These are phyloP conservation scores for Tridacna crocea DNA, from an alignment of 2,888 invertebrate genomes.

Conservation along the genomic window DNA sequence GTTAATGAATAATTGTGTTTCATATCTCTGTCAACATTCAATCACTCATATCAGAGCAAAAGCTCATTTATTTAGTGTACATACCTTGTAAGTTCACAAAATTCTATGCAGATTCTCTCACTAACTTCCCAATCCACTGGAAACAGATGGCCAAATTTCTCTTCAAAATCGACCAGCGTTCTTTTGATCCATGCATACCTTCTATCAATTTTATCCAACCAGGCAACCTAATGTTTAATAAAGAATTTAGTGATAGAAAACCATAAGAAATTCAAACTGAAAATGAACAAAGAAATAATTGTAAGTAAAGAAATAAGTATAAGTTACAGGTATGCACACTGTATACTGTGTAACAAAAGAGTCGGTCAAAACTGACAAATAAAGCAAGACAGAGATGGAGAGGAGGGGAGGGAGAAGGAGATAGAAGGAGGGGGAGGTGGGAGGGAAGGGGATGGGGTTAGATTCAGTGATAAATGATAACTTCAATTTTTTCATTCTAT, in stretches of 20 bases:
- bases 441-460: no score
- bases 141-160: conserved; percentile 93
- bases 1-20: no score
- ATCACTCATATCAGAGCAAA: background rate
- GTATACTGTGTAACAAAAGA: no score
- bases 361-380: background rate
- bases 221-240: conserved; percentile 87
- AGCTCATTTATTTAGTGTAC: background rate
- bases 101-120: conserved; percentile 95
- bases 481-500: no score
- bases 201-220: conserved; percentile 93
- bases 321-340: no score
- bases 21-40: no score
- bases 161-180: conserved; percentile 97
- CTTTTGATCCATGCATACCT: conserved; percentile 95
- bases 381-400: background rate
- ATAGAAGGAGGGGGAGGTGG: no score
- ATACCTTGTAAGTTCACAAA: conserved; percentile 89
- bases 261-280: no score
- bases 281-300: no score
- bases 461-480: no score
- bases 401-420: no score
- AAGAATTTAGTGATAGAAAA: background rate
- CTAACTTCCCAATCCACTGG: conserved; percentile 97
- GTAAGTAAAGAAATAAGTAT: no score